These are phyloP conservation scores for Hycleus phaleratus DNA, from an alignment of 1,140 invertebrate species.

Conservation along the genomic window DNA sequence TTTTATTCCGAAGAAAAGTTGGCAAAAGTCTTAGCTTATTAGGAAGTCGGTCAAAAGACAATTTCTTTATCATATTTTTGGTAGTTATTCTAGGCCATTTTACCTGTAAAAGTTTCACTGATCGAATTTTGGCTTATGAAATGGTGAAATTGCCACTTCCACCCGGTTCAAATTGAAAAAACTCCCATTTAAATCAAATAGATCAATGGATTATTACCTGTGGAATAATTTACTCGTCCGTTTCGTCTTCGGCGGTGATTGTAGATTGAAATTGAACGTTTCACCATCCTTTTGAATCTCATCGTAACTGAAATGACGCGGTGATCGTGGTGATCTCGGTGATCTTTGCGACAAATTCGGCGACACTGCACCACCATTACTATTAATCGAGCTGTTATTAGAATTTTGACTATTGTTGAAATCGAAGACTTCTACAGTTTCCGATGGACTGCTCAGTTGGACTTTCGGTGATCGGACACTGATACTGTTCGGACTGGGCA, in stretches of 20 bases:
- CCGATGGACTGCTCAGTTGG: constrained; percentile 25
- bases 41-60: too few relatives aligned
- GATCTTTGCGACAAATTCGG: constrained; percentile 4
- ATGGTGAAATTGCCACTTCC: too few relatives aligned
- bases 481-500: constrained; percentile 17
- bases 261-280: constrained; percentile 28
- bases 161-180: too few relatives aligned
- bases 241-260: constrained; percentile 27
- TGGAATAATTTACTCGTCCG: constrained; percentile 17
- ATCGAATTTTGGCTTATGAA: too few relatives aligned
- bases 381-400: too few relatives aligned
- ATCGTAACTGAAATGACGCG: constrained; percentile 25
- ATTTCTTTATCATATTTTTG: too few relatives aligned
- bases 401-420: constrained; percentile 15
- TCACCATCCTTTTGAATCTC: constrained; percentile 13
- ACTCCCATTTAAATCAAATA: too few relatives aligned
- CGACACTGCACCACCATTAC: neutral
- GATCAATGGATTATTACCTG: neutral
- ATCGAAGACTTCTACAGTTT: constrained; percentile 26
- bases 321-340: constrained; percentile 28
- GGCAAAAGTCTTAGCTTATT: too few relatives aligned
- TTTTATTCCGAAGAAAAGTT: too few relatives aligned
- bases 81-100: too few relatives aligned
- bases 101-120: too few relatives aligned
- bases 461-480: constrained; percentile 27